Base-by-base conservation (phyloP, 2,888 invertebrate genomes). In the Agrypnus murinus region DNA sequence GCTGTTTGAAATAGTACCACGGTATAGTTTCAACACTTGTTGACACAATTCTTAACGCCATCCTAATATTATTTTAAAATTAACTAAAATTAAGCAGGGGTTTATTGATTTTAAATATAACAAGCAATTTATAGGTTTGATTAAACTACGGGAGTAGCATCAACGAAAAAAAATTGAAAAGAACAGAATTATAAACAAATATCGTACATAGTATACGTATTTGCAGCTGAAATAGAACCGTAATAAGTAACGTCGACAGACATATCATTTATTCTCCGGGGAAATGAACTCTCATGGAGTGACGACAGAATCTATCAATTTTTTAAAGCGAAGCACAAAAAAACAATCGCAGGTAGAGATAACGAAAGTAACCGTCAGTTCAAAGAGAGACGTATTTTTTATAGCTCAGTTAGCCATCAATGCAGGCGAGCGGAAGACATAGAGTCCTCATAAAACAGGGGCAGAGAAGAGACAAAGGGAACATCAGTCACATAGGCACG, bases 391-490 rank as follows among this genome's bases (percentile, higher is more conserved):
- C 71, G 73, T 68, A 76, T 74, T 81, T 64, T 81, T 81, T 81
- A 79, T 76, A 75, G 76, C 74, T 70, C 70, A 67, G 74, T 70
- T 76, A 77, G 77, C 82, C 80, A 82, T 83, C 81, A 81, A 82
- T 82, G 78, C 79, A 77, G 63, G 75, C 75, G 75, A 79, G 74
- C 74, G 80, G 77, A 79, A 80, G 78, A 78, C 77, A 77, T 74
- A 75, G 79, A 75, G 77, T 73, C 78, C 79, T 78, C 79, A 79
- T 79, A 79, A 77, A 80, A 77, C 74, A 75, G 73, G 25, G 71
- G 72, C 73, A 72, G 71, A 65, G 67, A 71, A 76, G 74, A 79
- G 80, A 80, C 78, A 81, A 81, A 80, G 80, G 77, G 76, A 76
- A 77, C 79, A 81, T 80, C 78, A 80, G 80, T 81, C 76, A 76